Evolutionary conservation across 2,797 vertebrate genomes (phyloP).

Genomic region (Spatula clypeata): DNA sequence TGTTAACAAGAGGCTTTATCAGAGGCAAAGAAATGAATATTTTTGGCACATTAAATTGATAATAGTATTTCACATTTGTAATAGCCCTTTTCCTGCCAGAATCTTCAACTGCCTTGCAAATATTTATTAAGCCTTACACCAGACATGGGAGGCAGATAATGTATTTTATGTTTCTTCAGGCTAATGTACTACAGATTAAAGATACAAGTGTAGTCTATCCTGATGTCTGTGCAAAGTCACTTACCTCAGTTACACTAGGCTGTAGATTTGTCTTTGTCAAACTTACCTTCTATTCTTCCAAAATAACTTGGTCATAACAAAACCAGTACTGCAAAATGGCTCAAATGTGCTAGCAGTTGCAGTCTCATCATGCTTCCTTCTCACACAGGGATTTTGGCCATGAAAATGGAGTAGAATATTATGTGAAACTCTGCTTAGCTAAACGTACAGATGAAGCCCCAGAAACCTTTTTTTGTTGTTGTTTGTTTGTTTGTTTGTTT

Average conservation of each 20-base stretch:
- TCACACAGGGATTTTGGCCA: neutral
- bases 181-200: neutral
- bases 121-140: neutral
- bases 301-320: neutral
- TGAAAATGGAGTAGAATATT: neutral
- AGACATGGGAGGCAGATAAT: neutral
- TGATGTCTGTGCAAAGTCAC: neutral
- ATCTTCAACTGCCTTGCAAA: neutral
- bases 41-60: slow-evolving; percentile 44
- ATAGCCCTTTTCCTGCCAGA: neutral
- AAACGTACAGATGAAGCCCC: neutral
- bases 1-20: slow-evolving; percentile 22
- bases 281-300: neutral
- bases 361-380: neutral
- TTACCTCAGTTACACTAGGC: neutral
- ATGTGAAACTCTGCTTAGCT: neutral
- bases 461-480: neutral
- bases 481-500: neutral
- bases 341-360: neutral
- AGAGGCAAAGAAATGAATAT: slow-evolving; percentile 33
- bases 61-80: slow-evolving; percentile 5
- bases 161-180: neutral
- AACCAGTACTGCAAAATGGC: neutral
- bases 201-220: neutral
- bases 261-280: neutral